Evolutionary conservation across 2,113 vertebrate genomes (phyloP), one percentile per base, ranked within the genome.

Genomic region (Emydocephalus ijimae): DNA sequence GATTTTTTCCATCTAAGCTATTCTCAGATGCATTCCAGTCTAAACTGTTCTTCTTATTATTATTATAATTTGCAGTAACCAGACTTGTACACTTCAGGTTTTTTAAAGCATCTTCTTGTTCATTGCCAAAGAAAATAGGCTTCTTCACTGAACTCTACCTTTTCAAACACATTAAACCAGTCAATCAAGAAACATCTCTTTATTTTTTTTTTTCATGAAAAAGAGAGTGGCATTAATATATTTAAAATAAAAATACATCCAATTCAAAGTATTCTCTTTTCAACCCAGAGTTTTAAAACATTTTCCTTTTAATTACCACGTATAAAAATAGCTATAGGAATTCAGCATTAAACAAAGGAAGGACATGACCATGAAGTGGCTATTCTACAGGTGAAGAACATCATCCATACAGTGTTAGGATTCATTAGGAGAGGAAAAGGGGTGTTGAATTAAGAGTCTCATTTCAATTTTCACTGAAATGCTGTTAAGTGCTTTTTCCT

Each of bases 301-400:
- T 64, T 50, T 90, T 50, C 64, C 21, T 64, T 88, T 89, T 45
- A 85, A 85, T 74, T 87, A 89, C 50, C 92, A 61, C 4, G 5
- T 93, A 91, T 1, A 88, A 88, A 90, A 93, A 94, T 92, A 95
- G 87, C 91, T 95, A 92, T 90, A 87, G 93, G 56, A 88, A 90
- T 87, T 89, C 5, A 0, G 64, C 91, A 0, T 0, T 61, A 74
- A 92, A 56, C 43, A 26, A 48, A 43, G 23, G 3, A 23, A 3
- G 29, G 69, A 43, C 0, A 2, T 2, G 3, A 74, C 0, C 0
- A 93, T 85, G n/a, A 93, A 94, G 26, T 69, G 87, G 56, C 86
- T 93, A 59, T 26, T 86, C 90, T 39, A 0, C 48, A 91, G 50
- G 69, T 0, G 9, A 29, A 18, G 14, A n/a, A 29, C 9, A 3